Base-by-base conservation (phyloP, 2,797 vertebrate species). In the Valencia hispanica region DNA sequence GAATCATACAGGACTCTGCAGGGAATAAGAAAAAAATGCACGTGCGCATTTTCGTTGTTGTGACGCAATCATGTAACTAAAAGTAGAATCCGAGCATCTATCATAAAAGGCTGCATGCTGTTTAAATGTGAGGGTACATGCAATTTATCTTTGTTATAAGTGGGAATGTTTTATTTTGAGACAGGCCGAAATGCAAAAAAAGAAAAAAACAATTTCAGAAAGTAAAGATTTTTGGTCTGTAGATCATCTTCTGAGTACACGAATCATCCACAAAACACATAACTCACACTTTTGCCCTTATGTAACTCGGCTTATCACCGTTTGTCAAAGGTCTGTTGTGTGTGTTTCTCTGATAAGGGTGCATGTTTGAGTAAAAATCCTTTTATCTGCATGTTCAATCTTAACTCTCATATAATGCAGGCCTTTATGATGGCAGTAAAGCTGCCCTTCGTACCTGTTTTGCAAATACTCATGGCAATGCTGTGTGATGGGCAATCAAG, bases 381-480 rank as follows among this genome's bases (percentile, higher is more conserved):
- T 68, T 80, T 68, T 71, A 79, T 83, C 73, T 68, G 41, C 39
- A 66, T 70, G 3, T 82, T 79, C 34, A 41, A 55, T 82, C 77
- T 36, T 39, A 17, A 34, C 45, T 43, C 47, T 72, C 76, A 68
- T 74, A 61, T 65, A 79, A 59, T 59, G 20, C 85, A 78, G 59
- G 73, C 41, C 70, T 88, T 88, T 85, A 84, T 80, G 69, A 78
- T 25, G 70, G 84, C 83, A 71, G 82, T 91, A 87, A 92, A 92
- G 76, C 69, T 59, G 76, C 74, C 70, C 86, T 84, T 61, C 80
- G 80, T 59, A 76, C 86, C 47, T 0, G 27, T 17, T 57, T 25
- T 30, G n/a, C 57, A 69, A 59, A 25, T 48, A 57, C n/a, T n/a
- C 70, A 77, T 57, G 27, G 65, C 22, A 15, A 68, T 0, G 14